Conservation (phyloP, 2,113 vertebrate genomes). For the Pseudolaguvia tuberculata region DNA sequence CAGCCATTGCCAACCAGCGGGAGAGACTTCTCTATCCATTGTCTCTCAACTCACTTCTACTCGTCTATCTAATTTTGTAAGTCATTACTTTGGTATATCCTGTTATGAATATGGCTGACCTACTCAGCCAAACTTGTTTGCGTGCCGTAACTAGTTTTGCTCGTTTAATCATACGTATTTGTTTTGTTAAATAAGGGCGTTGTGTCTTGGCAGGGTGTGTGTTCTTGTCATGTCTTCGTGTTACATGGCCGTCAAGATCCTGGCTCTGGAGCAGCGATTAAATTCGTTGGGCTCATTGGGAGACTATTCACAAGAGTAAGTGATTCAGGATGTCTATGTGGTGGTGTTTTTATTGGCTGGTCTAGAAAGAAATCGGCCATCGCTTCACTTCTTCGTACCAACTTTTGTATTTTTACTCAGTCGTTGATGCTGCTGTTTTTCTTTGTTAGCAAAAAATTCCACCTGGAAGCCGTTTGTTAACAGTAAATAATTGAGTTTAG, state of each 20-base stretch:
- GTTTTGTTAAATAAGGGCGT: neutral
- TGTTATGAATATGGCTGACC: slow-evolving; percentile 5
- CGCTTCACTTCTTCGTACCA: neutral
- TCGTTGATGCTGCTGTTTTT: neutral
- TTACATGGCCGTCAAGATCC: slow-evolving; percentile 86
- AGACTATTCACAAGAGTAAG: slow-evolving; percentile 70
- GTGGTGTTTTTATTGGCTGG: neutral
- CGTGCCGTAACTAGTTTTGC: neutral
- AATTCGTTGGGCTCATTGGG: slow-evolving; percentile 65
- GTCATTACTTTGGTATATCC: slow-evolving; percentile 61
- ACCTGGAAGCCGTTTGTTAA: neutral
- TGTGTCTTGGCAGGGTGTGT: slow-evolving; percentile 72
- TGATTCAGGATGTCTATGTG: slow-evolving; percentile 47
- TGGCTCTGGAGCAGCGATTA: slow-evolving; percentile 78
- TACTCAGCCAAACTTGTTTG: slow-evolving; percentile 6
- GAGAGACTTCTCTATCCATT: slow-evolving; percentile 61
- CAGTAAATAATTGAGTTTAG: neutral
- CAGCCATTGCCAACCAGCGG: slow-evolving; percentile 45
- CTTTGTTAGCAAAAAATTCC: neutral
- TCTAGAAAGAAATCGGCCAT: neutral
- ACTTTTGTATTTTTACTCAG: neutral
- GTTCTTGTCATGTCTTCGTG: slow-evolving; percentile 82
- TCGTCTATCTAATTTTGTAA: slow-evolving; percentile 85
- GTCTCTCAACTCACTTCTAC: slow-evolving; percentile 77
- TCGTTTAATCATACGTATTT: neutral